phyloP scores from a whole-genome alignment of 2,797 vertebrate genomes.

The Tenualosa thibaudeaui region DNA sequence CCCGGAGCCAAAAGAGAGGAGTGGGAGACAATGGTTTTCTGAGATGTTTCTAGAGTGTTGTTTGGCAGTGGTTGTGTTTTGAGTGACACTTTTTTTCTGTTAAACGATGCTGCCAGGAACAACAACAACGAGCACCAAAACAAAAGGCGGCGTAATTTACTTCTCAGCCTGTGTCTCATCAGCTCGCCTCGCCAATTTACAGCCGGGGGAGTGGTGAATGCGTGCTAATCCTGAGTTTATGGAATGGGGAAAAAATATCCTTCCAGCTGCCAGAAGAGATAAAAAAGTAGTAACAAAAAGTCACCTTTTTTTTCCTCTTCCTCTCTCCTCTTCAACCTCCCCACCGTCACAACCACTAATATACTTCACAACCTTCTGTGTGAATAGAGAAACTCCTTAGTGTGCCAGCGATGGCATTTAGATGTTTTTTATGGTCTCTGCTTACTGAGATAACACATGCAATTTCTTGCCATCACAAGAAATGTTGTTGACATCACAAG shows the following conservation, averaged over 20 bases:
- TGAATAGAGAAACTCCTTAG: constrained; percentile 47
- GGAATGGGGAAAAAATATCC: constrained; percentile 34
- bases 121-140: constrained; percentile 35
- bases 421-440: constrained; percentile 40
- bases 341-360: constrained; percentile 29
- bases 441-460: constrained; percentile 44
- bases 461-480: not conserved
- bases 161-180: constrained; percentile 34
- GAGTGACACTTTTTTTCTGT: constrained; percentile 28
- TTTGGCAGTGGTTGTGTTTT: constrained; percentile 19
- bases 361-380: constrained; percentile 51
- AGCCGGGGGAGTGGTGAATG: constrained; percentile 17
- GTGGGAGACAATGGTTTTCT: constrained; percentile 26
- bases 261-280: constrained; percentile 48
- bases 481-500: not conserved
- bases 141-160: constrained; percentile 44
- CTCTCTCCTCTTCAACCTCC: not conserved
- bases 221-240: constrained; percentile 47
- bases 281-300: constrained; percentile 37
- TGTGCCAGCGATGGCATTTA: constrained; percentile 50
- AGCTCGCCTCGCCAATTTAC: constrained; percentile 36
- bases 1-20: not conserved
- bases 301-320: constrained; percentile 12
- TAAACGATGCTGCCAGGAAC: constrained; percentile 37
- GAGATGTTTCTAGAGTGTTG: constrained; percentile 24